Evolutionary conservation across 1,140 invertebrate genomes (phyloP), one percentile per base, ranked within the genome.

Genomic region (Stenopsyche tienmushanensis): DNA sequence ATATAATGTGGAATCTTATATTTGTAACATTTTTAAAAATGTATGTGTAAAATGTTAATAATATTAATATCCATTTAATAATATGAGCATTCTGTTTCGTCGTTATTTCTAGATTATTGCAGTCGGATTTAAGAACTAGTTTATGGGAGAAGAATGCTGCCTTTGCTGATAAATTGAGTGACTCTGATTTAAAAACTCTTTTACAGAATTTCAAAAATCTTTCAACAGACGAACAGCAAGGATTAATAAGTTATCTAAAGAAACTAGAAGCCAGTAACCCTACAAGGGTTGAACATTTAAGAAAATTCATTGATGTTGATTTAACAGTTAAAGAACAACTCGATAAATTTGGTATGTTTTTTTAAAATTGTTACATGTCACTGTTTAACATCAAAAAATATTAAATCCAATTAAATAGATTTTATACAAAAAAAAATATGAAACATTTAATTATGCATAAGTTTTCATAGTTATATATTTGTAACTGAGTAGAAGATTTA

Each of bases 161-260:
- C 13, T 78, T 76, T n/a, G 86, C 90, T 82, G 89, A 90, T 58
- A 85, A 84, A 17, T 74, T 92, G 0, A 89, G 88, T 0, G 89
- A 92, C 72, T 84, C 85, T 0, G 90, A 92, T 70, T 73, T 92
- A 17, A 88, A 90, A 69, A 85, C 86, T 0, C 73, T 91, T 0
- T 74, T 93, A 25, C 88, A 90, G 72, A 92, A 91, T 73, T 92
- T 92, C 68, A 78, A 77, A 73, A 87, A 90, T 70, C 73, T 93
- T 0, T 87, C 85, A 0, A 84, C 83, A 1, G 88, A 90, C 53
- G 90, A 92, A 72, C 90, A 93, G 69, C 87, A 91, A 60, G 86
- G 87, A 63, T 77, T 93, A 0, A 91, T 92, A 3, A 85, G 85
- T 2, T 90, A 90, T 72, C 72, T 93, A 41, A 90, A 90, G 71